Base-by-base conservation (phyloP, 1,140 invertebrate species). In the Sinella curviseta region DNA sequence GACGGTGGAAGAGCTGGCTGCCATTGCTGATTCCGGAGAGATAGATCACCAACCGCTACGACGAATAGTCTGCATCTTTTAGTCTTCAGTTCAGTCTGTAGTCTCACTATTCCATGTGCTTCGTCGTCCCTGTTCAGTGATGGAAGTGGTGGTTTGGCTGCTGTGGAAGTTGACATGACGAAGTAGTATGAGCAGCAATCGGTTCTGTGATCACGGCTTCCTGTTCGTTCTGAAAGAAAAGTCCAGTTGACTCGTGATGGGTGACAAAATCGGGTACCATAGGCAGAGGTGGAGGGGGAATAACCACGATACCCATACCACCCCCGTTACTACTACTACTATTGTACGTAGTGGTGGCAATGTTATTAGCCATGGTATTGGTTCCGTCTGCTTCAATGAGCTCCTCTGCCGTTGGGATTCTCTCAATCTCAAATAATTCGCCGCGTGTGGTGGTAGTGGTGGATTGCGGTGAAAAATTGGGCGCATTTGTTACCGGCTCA, bases 401-500 rank as follows among this genome's bases (percentile, higher is more conserved):
- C 65, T 70, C 65, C 30, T 70, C 65, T 8, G 31, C 65, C 2
- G 65, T 70, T 30, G 65, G 65, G 26, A 70, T 70, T 16, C 65
- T 70, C 65, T 70, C 65, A 31, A 70, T 70, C 65, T 70, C 28
- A 30, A 70, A 70, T 70, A 70, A 70, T 70, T 70, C 65, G 12
- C 28, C 12, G 26, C 31, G 28, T 31, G 26, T 3, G 26, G 28
- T 70, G 12, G 28, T 70, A 20, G 16, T 65, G 12, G 65, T 14
- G 28, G 65, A 33, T 70, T 70, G 65, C 24, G 65, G 65, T 70
- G 65, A 70, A 70, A 70, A 70, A 70, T 70, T 70, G 65, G 65
- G 3, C 31, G 31, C 65, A 70, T 70, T 70, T 70, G 65, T 70
- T 70, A 70, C 31, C 26, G 65, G 65, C 65, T 70, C 65, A 31